Evolutionary conservation across 2,888 invertebrate genomes (phyloP).

Genomic region (Papilio elwesi): DNA sequence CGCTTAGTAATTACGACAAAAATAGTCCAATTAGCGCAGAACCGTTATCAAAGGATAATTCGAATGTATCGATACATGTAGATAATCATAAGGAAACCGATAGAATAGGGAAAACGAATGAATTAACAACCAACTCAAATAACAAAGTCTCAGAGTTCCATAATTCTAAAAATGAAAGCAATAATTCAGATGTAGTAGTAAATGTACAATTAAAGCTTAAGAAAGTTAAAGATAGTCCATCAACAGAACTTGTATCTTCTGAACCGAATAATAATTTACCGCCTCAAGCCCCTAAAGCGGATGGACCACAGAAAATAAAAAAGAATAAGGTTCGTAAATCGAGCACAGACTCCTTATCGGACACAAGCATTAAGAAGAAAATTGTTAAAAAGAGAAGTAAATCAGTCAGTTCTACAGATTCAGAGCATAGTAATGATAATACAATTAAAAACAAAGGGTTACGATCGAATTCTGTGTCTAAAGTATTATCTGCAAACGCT

Average conservation of each 20-base stretch:
- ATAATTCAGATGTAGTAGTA: conserved; percentile 74
- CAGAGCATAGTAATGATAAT: conserved; percentile 66
- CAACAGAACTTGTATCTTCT: conserved; percentile 68
- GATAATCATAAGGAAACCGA: conserved; percentile 56
- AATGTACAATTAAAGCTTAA: conserved; percentile 79
- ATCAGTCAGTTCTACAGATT: conserved; percentile 76
- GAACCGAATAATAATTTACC: conserved; percentile 78
- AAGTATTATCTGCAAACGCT: conserved; percentile 56
- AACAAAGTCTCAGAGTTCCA: conserved; percentile 58
- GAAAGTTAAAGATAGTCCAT: conserved; percentile 62
- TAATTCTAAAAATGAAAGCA: conserved; percentile 72
- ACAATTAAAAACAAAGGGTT: conserved; percentile 55
- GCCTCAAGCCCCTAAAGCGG: conserved; percentile 79
- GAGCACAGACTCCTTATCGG: conserved; percentile 71
- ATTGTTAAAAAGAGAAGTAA: conserved; percentile 73
- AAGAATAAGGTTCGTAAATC: conserved; percentile 73
- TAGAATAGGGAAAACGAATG: conserved; percentile 54
- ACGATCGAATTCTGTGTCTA: conserved; percentile 50
- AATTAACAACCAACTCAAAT: conserved; percentile 39
- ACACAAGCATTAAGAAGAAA: conserved; percentile 71
- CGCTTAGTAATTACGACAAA: conserved; percentile 61
- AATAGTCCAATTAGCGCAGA: conserved; percentile 70
- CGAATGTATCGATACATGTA: conserved; percentile 49
- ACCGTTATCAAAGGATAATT: conserved; percentile 62
- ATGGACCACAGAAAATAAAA: conserved; percentile 64